Conservation (phyloP, 2,113 vertebrate genomes). For the Sorex fumeus region DNA sequence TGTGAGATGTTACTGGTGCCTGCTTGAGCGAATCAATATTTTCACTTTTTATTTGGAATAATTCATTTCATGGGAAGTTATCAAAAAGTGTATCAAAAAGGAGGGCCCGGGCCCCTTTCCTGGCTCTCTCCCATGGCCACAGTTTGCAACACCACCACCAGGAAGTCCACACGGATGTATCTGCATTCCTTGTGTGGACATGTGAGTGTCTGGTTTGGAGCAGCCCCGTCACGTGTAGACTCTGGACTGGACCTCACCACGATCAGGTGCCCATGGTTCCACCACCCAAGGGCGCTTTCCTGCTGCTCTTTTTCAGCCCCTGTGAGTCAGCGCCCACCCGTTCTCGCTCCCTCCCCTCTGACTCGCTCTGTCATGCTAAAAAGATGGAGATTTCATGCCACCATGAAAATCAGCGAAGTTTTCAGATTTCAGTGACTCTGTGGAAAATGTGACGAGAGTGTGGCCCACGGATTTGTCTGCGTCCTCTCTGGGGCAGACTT, state of each 20-base stretch:
- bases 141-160: background rate
- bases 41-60: slow-evolving; percentile 17
- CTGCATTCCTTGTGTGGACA: background rate
- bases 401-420: slow-evolving; percentile 16
- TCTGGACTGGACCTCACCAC: background rate
- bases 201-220: background rate
- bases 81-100: background rate
- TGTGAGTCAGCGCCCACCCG: too few relatives aligned
- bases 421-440: background rate
- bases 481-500: background rate
- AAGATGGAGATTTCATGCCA: background rate
- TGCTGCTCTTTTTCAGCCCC: background rate
- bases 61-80: slow-evolving; percentile 31
- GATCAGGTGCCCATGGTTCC: too few relatives aligned
- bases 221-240: fast-evolving
- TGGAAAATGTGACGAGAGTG: background rate
- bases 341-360: too few relatives aligned
- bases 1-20: too few relatives aligned
- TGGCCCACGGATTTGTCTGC: background rate
- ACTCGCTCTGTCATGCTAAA: too few relatives aligned
- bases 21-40: too few relatives aligned
- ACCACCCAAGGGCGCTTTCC: background rate
- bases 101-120: background rate
- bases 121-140: background rate
- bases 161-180: background rate